Evolutionary conservation across 2,888 invertebrate species (phyloP).

Genomic region (Invenusta paracnida): DNA sequence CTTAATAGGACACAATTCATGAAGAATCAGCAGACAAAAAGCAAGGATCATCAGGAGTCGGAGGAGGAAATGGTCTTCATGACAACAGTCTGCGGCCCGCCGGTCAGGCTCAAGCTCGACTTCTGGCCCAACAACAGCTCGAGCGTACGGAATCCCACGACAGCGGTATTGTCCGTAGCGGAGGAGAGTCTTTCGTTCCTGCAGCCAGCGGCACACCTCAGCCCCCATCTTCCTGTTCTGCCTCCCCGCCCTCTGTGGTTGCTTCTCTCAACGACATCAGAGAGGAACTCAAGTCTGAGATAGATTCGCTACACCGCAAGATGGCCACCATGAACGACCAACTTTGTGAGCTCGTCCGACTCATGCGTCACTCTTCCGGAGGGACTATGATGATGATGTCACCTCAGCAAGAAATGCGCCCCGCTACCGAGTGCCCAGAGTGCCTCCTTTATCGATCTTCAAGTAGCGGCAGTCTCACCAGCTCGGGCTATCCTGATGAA

Average conservation of each 20-base stretch:
- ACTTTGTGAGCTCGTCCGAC: neutral
- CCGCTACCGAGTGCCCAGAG: neutral
- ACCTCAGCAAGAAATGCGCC: neutral
- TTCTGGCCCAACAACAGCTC: neutral
- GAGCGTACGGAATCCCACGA: slow-evolving; percentile 2
- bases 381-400: too few species aligned
- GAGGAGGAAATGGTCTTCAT: too few species aligned
- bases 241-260: neutral
- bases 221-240: neutral
- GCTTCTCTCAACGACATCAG: neutral
- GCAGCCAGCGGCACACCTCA: neutral
- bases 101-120: neutral
- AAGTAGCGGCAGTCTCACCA: neutral
- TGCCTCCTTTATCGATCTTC: neutral
- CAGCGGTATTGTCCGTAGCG: neutral
- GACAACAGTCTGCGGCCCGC: neutral
- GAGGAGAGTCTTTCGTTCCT: neutral
- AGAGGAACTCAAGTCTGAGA: neutral
- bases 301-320: neutral
- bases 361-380: neutral
- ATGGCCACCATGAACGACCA: neutral
- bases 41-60: neutral
- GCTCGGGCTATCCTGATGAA: slow-evolving; percentile 1
- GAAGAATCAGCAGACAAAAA: neutral
- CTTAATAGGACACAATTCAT: neutral